Evolutionary conservation across 2,113 vertebrate genomes (phyloP).

Genomic region (Phalacrocorax brasilianus): DNA sequence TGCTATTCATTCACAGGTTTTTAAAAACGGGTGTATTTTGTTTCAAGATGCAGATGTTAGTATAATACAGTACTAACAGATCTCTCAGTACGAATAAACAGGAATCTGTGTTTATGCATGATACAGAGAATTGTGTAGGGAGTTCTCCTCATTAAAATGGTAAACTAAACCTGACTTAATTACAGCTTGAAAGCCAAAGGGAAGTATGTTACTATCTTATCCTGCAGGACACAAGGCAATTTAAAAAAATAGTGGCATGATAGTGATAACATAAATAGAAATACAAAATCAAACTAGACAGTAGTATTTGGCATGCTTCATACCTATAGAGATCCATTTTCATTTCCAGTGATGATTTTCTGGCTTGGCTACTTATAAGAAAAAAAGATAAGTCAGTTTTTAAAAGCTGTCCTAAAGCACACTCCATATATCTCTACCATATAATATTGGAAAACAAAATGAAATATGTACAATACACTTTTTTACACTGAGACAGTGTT

Average conservation of each 20-base stretch:
- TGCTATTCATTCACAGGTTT: slow-evolving; percentile 23
- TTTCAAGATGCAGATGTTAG: slow-evolving; percentile 61
- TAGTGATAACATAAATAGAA: slow-evolving; percentile 25
- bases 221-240: slow-evolving; percentile 42
- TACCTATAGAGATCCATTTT: background rate
- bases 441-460: background rate
- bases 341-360: background rate
- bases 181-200: slow-evolving; percentile 48
- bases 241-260: background rate
- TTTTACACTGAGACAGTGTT: background rate
- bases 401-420: background rate
- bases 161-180: slow-evolving; percentile 46
- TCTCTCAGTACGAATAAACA: slow-evolving; percentile 68
- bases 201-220: slow-evolving; percentile 64
- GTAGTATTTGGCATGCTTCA: background rate
- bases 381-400: background rate
- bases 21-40: slow-evolving; percentile 28
- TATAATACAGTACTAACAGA: slow-evolving; percentile 62
- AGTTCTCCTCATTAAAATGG: slow-evolving; percentile 54
- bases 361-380: background rate
- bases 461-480: background rate
- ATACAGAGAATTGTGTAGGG: slow-evolving; percentile 56
- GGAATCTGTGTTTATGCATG: slow-evolving; percentile 70
- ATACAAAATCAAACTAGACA: background rate
- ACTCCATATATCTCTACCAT: background rate